phyloP scores from a whole-genome alignment of 2,113 vertebrate genomes.

The Lycaon pictus region DNA sequence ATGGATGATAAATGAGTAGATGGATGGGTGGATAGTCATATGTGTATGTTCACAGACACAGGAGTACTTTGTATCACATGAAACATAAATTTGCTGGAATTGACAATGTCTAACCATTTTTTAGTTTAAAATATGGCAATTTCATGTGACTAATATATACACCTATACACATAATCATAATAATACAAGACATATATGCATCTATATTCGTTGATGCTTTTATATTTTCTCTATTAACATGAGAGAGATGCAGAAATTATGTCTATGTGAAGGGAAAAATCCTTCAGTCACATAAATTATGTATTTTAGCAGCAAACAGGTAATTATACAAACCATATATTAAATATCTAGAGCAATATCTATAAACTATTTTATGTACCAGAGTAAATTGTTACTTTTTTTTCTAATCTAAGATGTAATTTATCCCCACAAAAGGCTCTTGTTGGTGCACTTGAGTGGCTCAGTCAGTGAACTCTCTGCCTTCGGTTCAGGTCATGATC shows the following conservation, averaged over 20 bases:
- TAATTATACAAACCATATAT: not conserved
- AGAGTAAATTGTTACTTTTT: not conserved
- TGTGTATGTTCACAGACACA: too few species aligned
- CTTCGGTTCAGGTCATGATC: too few species aligned
- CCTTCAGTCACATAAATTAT: not conserved
- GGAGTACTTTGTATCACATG: not conserved
- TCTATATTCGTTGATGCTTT: not conserved
- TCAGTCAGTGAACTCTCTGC: too few species aligned
- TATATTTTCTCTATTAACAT: not conserved
- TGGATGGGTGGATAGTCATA: not conserved
- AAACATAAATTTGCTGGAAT: not conserved
- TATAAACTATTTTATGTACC: not conserved
- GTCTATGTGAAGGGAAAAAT: not conserved
- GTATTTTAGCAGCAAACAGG: not conserved
- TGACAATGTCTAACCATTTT: not conserved
- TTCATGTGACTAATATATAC: not conserved
- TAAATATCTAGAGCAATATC: not conserved
- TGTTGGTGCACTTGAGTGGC: not conserved
- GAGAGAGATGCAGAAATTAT: not conserved
- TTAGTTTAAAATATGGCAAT: not conserved
- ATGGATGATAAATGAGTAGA: not conserved
- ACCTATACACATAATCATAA: not conserved
- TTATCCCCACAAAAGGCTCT: not conserved
- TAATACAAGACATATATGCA: not conserved
- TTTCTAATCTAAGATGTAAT: not conserved